Conservation (phyloP, 1,140 invertebrate species). For the Babylonia areolata region DNA sequence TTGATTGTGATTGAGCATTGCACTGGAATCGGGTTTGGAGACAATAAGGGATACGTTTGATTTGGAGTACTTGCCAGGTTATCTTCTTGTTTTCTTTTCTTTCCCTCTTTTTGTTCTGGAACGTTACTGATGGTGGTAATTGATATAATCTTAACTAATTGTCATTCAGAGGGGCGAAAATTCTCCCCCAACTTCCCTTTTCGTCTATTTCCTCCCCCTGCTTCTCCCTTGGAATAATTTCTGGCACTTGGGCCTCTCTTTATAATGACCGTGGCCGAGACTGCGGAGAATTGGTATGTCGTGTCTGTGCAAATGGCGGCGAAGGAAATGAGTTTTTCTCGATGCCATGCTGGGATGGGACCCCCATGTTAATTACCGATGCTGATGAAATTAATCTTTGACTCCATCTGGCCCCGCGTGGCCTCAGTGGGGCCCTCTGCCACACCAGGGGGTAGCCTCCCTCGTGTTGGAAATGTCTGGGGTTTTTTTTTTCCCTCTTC, state of each 20-base stretch:
- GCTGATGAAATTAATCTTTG: conserved; percentile 44
- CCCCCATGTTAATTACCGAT: conserved; percentile 34
- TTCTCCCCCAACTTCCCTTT: background rate
- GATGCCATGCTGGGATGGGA: conserved; percentile 25
- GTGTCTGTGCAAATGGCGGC: conserved; percentile 22
- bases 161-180: background rate
- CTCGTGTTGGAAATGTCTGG: background rate
- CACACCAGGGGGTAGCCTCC: background rate
- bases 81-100: no score
- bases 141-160: conserved; percentile 24
- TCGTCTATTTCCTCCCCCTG: background rate
- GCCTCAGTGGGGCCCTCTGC: background rate
- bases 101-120: background rate
- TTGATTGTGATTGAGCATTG: no score
- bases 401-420: conserved; percentile 29
- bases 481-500: background rate
- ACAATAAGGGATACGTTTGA: no score
- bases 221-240: background rate
- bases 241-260: conserved; percentile 8
- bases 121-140: background rate
- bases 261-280: conserved; percentile 1
- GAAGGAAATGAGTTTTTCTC: conserved; percentile 38
- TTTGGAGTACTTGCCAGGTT: no score
- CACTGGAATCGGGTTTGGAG: no score
- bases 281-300: conserved; percentile 33